Evolutionary conservation across 2,797 vertebrate genomes (phyloP), one percentile per base, ranked within the genome.

Genomic region (Galagoides demidoff): DNA sequence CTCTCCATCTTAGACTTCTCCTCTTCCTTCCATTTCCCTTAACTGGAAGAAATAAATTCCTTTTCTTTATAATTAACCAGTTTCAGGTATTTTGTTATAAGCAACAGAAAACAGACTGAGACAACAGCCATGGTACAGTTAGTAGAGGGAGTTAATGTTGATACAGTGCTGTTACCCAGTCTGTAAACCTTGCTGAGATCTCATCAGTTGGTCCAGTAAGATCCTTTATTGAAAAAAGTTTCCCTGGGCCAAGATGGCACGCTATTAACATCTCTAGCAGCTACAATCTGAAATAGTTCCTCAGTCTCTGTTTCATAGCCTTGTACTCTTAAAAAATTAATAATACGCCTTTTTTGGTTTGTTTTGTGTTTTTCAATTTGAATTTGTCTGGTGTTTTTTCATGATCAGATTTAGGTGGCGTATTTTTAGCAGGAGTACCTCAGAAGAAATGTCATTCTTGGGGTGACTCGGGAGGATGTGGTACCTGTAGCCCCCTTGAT

Each of bases 321-420:
- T 76, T 61, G 14, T 43, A 27, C 34, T 70, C 61, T 55, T 76
- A n/a, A 74, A 52, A 90, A 82, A 90, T 52, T 19, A 43, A 19
- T 39, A 14, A 14, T 10, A n/a, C 79, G 49, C 37, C 34, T 37
- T 63, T 84, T 78, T 70, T 17, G 6, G 31, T 61, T 79, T 81
- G 11, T 39, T 85, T 77, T 70, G 31, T 70, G 25, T 90, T 37
- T 57, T 39, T 95, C 34, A 61, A 2, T 59, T 66, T 77, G 55
- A 64, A n/a, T 89, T 84, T 92, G 61, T 71, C n/a, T 71, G 31
- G 22, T 95, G 45, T 83, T 71, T 70, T 27, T 77, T 82, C 77
- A 27, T 59, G 77, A 73, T 52, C 84, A 90, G 49, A 20, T 52
- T 23, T 66, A 73, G 64, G n/a, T 11, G 31, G 7, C 63, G 25